A percentile compares a stretch with the other conserved stretches of the same genome.
These are phyloP conservation scores for Eilema griseolum DNA, from an alignment of 2,888 invertebrate genomes.

Conservation along the genomic window DNA sequence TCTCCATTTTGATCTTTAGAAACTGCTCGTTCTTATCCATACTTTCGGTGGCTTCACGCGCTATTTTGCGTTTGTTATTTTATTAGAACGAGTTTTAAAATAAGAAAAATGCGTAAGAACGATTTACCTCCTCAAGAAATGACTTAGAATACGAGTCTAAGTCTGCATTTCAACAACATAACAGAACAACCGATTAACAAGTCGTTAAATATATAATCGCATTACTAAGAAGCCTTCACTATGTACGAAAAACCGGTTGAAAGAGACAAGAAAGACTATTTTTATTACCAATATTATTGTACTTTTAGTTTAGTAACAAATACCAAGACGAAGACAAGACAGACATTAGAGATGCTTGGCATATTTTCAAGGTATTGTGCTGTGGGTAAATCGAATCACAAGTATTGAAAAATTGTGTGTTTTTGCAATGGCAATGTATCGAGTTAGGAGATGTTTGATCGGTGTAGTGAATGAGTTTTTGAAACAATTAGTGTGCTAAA, in stretches of 20 bases:
- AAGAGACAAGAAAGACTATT: constrained; percentile 37
- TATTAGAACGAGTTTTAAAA: too few species aligned
- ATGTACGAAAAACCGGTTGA: constrained; percentile 3
- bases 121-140: too few species aligned
- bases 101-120: too few species aligned
- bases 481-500: not conserved
- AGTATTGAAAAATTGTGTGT: constrained; percentile 41
- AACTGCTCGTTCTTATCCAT: too few species aligned
- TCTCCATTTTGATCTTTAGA: too few species aligned
- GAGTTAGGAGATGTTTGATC: not conserved
- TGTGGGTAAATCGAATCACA: constrained; percentile 18
- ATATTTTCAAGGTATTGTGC: constrained; percentile 41
- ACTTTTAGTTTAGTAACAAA: constrained; percentile 44
- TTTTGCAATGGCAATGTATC: not conserved
- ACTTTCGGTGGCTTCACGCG: too few species aligned
- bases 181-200: not conserved
- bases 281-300: constrained; percentile 45
- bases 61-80: too few species aligned
- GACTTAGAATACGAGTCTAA: too few species aligned
- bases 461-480: not conserved
- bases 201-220: not conserved
- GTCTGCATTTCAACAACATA: not conserved
- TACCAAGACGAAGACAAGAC: constrained; percentile 24
- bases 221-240: not conserved
- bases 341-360: constrained; percentile 28